Evolutionary conservation across 2,113 vertebrate genomes (phyloP).

Genomic region (Panurus biarmicus): DNA sequence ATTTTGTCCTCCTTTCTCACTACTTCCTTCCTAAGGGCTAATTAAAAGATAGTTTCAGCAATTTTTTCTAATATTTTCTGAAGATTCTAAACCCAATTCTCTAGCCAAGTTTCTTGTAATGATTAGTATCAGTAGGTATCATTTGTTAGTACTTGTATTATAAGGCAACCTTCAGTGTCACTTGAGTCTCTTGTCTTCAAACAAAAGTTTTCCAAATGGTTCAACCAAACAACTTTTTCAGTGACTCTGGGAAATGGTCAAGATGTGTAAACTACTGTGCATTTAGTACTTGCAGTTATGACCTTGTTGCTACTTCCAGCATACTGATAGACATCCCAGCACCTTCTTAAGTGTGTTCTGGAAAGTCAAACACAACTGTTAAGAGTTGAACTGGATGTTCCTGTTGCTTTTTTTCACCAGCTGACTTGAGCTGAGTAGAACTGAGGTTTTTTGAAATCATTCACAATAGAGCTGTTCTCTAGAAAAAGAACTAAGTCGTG

Average conservation of each 20-base stretch:
- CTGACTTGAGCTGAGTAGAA: background rate
- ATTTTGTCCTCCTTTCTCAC: background rate
- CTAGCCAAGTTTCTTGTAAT: background rate
- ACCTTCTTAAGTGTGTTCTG: background rate
- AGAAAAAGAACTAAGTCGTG: background rate
- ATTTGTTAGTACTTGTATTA: background rate
- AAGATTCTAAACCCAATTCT: background rate
- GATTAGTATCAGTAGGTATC: background rate
- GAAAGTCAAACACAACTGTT: background rate
- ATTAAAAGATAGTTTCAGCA: background rate
- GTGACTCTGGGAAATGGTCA: conserved; percentile 1
- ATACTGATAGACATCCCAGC: background rate
- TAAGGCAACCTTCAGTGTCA: background rate
- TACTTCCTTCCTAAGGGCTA: background rate
- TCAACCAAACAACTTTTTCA: background rate
- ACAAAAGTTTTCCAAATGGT: background rate
- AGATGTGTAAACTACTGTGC: background rate
- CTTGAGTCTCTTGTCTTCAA: background rate
- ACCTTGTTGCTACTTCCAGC: background rate
- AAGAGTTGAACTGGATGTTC: background rate
- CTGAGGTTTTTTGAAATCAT: background rate
- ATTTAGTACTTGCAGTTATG: background rate
- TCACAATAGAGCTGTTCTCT: background rate
- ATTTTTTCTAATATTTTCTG: background rate
- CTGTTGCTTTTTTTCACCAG: background rate